phyloP scores from a whole-genome alignment of 2,888 invertebrate genomes.

The Lasioglossum villosulum region DNA sequence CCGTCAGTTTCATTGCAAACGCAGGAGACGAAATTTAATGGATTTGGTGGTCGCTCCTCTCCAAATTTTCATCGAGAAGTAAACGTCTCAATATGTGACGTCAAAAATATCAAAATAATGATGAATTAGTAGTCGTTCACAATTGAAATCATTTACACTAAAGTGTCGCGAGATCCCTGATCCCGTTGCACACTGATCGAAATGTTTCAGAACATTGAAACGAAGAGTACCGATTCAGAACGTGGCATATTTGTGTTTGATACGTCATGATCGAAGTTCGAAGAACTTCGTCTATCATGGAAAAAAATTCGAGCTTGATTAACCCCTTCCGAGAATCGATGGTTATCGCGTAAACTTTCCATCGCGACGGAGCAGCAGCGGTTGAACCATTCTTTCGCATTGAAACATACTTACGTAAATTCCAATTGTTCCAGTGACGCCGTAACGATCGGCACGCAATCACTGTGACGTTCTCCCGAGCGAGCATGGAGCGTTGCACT shows the following conservation, averaged over 20 bases:
- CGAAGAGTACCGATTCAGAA: not conserved
- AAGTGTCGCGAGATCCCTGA: not conserved
- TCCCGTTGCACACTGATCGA: not conserved
- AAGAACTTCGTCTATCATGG: not conserved
- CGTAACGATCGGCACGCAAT: slow-evolving; percentile 41
- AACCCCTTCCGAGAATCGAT: not conserved
- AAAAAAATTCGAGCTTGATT: not conserved
- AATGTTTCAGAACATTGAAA: not conserved
- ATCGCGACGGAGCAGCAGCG: slow-evolving; percentile 16
- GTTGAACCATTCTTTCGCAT: slow-evolving; percentile 10
- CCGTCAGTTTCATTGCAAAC: not conserved
- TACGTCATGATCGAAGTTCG: not conserved
- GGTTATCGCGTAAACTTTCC: slow-evolving; percentile 38
- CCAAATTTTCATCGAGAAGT: not conserved
- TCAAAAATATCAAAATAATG: no score
- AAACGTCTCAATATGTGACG: no score
- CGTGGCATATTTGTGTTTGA: not conserved
- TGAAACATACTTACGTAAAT: slow-evolving; percentile 48
- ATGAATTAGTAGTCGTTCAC: no score
- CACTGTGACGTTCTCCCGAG: slow-evolving; percentile 41
- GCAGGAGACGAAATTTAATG: not conserved
- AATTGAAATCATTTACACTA: not conserved
- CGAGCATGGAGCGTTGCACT: slow-evolving; percentile 31
- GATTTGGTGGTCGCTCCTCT: not conserved
- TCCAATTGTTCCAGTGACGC: slow-evolving; percentile 44